Base-by-base conservation (phyloP, 2,113 vertebrate genomes). In the Ciconia boyciana region DNA sequence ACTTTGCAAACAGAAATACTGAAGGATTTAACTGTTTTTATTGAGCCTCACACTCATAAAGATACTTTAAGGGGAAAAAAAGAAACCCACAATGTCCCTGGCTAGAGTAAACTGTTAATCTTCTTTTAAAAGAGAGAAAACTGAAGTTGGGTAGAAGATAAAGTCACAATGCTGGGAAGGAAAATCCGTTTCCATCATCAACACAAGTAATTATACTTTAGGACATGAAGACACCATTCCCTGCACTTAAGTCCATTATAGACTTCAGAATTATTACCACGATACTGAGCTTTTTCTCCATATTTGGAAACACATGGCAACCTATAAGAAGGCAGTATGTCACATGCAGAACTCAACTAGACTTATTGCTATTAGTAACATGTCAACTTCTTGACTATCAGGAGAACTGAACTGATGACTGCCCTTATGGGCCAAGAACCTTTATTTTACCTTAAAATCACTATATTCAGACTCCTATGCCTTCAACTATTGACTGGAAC, bases 1-100 rank as follows among this genome's bases (percentile, higher is more conserved):
- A 61, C 86, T 93, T 88, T 81, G 52, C 83, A 97, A 94, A 77
- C 10, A 95, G 89, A 86, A 94, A 84, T 84, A 70, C 0, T 91
- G 69, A 55, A 93, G 57, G 65, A 91, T 94, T 88, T 90, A 95
- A 78, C 92, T 70, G 36, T 70, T 89, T 90, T 90, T 87, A 89
- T 22, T 77, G 77, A 96, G 77, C 24, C 51, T 92, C 43, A 78
- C 11, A 49, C 36, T 90, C 55, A 82, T n/a, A 71, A 70, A 70
- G 84, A 60, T 36, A 89, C 48, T 89, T 90, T 8, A 87, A 69
- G 39, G 31, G n/a, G 15, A 39, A 95, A 96, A 68, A 80, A 87
- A 79, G 18, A 93, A 94, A 57, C 16, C n/a, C 44, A 49, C 44
- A 20, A 44, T 68, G 43, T 96, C 57, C 39, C 39, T 86, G 54